Percentiles rank a stretch among this genome's conserved stretches.
These are phyloP conservation scores for Venustoraphidia nigricollis DNA, from an alignment of 2,888 invertebrate species.

Conservation along the genomic window DNA sequence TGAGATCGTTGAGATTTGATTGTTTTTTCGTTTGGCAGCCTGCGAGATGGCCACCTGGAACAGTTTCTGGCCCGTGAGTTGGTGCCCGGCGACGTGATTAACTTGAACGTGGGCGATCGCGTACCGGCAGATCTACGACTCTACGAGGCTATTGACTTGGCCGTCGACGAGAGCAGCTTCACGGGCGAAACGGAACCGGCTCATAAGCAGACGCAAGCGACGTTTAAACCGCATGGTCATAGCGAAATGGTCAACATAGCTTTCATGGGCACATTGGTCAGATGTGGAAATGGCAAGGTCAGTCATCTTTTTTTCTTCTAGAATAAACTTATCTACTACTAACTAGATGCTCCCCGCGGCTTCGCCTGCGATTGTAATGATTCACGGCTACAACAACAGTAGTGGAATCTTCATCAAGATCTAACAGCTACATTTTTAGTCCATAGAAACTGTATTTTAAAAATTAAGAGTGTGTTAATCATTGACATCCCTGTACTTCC, in stretches of 20 bases:
- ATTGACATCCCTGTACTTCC: too few relatives aligned
- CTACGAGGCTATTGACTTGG: slow-evolving; percentile 83
- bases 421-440: too few relatives aligned
- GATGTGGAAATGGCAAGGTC: slow-evolving; percentile 92
- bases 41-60: slow-evolving; percentile 74
- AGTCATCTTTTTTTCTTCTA: slow-evolving; percentile 6
- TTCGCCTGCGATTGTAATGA: too few relatives aligned
- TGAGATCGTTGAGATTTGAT: not conserved
- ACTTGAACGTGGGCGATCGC: slow-evolving; percentile 85
- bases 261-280: slow-evolving; percentile 95
- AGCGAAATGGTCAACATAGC: slow-evolving; percentile 73
- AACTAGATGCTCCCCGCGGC: too few relatives aligned
- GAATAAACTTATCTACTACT: not conserved
- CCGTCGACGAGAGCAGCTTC: slow-evolving; percentile 95
- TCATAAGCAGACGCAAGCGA: slow-evolving; percentile 50
- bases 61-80: slow-evolving; percentile 87
- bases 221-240: slow-evolving; percentile 36
- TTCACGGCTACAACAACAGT: too few relatives aligned
- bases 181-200: slow-evolving; percentile 97
- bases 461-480: too few relatives aligned
- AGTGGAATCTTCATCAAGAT: too few relatives aligned
- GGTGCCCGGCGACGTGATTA: slow-evolving; percentile 93
- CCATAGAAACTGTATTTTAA: too few relatives aligned
- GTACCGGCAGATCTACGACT: slow-evolving; percentile 94
- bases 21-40: slow-evolving; percentile 31